phyloP scores from a whole-genome alignment of 2,797 vertebrate genomes.

The Molossus alvarezi region DNA sequence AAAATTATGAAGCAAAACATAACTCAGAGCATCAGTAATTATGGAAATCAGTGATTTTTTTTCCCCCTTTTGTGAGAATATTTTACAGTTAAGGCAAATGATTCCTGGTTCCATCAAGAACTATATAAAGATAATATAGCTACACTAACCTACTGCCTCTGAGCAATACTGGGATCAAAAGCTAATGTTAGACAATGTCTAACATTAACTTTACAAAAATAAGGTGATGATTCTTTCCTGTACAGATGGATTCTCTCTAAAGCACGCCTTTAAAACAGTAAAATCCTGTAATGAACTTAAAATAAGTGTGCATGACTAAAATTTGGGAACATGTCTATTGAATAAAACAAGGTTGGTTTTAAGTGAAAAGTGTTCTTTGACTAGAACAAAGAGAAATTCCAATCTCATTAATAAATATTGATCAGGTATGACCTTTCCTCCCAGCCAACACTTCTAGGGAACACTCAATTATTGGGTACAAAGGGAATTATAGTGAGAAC shows the following conservation, averaged over 20 bases:
- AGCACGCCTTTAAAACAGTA: conserved; percentile 21
- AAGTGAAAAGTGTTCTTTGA: conserved; percentile 29
- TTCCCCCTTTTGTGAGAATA: background rate
- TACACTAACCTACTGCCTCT: background rate
- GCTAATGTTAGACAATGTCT: background rate
- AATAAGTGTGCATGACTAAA: background rate
- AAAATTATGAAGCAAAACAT: background rate
- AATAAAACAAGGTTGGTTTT: conserved; percentile 5
- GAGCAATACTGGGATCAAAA: background rate
- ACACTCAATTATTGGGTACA: background rate
- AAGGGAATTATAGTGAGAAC: background rate
- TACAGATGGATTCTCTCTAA: background rate
- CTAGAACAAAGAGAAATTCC: background rate
- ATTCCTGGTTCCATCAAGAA: background rate
- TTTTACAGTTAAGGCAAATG: conserved; percentile 20
- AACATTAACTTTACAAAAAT: background rate
- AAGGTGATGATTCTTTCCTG: background rate
- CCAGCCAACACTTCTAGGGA: background rate
- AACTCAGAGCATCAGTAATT: background rate
- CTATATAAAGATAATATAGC: background rate
- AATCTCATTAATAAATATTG: background rate
- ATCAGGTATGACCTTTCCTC: background rate
- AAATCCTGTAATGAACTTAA: background rate
- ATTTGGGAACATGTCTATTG: background rate
- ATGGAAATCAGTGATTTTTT: background rate